Evolutionary conservation across 2,888 invertebrate genomes (phyloP).

Genomic region (Synanthedon formicaeformis): DNA sequence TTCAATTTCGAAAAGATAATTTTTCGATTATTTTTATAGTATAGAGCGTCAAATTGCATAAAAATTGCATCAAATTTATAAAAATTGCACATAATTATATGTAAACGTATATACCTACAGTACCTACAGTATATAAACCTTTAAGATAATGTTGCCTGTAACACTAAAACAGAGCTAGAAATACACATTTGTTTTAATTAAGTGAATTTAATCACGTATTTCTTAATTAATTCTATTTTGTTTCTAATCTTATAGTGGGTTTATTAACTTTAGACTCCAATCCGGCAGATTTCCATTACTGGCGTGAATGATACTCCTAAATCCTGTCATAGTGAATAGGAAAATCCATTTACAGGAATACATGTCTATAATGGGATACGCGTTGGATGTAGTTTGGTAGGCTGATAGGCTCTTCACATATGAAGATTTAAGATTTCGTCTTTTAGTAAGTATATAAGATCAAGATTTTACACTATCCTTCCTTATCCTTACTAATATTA

Average conservation of each 20-base stretch:
- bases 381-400: constrained; percentile 9
- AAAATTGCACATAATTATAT: no score
- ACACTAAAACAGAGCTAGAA: no score
- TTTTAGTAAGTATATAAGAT: no score
- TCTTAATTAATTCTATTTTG: constrained; percentile 6
- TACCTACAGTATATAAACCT: no score
- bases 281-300: constrained; percentile 5
- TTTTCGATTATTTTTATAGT: no score
- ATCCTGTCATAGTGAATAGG: neutral
- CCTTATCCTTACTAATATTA: no score
- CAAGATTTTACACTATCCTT: no score
- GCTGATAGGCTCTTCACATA: neutral
- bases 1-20: no score
- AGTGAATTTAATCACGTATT: neutral
- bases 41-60: no score
- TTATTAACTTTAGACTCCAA: constrained; percentile 5
- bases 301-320: constrained; percentile 5
- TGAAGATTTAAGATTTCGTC: neutral
- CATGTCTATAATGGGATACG: constrained; percentile 6
- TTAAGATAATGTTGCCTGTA: no score
- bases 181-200: neutral
- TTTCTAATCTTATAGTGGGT: constrained; percentile 8
- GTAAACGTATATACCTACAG: no score
- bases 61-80: no score
- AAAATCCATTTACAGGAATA: neutral